phyloP scores from a whole-genome alignment of 2,888 invertebrate genomes.

The Microdon myrmicae region DNA sequence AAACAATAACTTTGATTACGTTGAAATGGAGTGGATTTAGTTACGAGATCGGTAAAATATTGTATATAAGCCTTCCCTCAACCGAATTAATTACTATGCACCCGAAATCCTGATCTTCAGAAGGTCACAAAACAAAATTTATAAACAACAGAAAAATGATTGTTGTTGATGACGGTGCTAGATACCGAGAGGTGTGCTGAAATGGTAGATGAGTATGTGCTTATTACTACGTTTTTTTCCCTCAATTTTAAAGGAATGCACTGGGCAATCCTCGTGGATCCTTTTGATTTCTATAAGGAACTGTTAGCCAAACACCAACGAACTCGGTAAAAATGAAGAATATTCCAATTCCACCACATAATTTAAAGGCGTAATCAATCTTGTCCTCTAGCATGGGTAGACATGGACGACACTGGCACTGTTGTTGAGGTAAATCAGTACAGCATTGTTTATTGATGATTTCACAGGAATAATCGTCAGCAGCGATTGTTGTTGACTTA shows the following conservation, averaged over 20 bases:
- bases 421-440: slow-evolving; percentile 55
- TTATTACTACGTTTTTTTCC: too few species aligned
- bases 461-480: slow-evolving; percentile 70
- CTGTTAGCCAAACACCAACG: slow-evolving; percentile 86
- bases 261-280: slow-evolving; percentile 96
- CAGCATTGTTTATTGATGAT: slow-evolving; percentile 72
- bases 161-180: too few species aligned
- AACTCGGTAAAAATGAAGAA: slow-evolving; percentile 99
- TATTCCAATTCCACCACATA: slow-evolving; percentile 91
- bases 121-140: too few species aligned
- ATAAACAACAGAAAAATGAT: too few species aligned
- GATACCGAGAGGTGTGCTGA: too few species aligned
- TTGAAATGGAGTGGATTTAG: too few species aligned
- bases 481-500: slow-evolving; percentile 64
- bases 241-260: slow-evolving; percentile 92
- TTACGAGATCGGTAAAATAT: too few species aligned
- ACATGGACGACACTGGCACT: slow-evolving; percentile 79
- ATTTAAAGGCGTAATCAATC: slow-evolving; percentile 87
- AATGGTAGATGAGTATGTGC: too few species aligned
- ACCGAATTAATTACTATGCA: too few species aligned
- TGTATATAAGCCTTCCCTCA: too few species aligned
- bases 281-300: slow-evolving; percentile 98
- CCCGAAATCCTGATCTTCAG: too few species aligned
- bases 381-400: slow-evolving; percentile 78
- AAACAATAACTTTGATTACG: too few species aligned